phyloP scores from a whole-genome alignment of 2,113 vertebrate genomes.

The Peromyscus leucopus region DNA sequence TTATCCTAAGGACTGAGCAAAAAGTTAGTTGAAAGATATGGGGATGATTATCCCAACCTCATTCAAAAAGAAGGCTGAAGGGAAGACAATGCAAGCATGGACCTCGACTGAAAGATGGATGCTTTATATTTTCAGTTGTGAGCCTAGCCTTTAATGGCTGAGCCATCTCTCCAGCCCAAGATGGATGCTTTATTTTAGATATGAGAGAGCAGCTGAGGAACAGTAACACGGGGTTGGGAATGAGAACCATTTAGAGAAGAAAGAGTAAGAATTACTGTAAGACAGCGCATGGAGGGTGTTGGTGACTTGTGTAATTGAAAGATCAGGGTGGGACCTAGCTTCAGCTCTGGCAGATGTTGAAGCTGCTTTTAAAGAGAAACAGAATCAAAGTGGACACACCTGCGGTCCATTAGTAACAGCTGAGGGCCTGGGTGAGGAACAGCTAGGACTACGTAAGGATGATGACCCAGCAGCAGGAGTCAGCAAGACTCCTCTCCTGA shows the following conservation, averaged over 20 bases:
- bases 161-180: too few species aligned
- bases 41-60: background rate
- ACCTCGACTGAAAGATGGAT: too few species aligned
- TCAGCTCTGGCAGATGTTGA: background rate
- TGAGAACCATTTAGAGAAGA: background rate
- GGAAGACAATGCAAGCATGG: background rate
- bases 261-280: background rate
- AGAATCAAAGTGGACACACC: background rate
- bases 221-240: background rate
- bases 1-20: background rate
- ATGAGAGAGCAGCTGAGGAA: background rate
- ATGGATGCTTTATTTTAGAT: background rate
- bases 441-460: background rate
- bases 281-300: accelerated
- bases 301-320: background rate
- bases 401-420: background rate
- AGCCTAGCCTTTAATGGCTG: too few species aligned
- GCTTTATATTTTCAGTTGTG: too few species aligned
- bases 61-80: background rate
- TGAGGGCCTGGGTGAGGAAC: background rate
- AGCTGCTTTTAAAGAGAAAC: background rate
- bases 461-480: background rate
- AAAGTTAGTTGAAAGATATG: background rate
- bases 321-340: background rate
- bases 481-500: background rate